Evolutionary conservation across 2,888 invertebrate species (phyloP).

Genomic region (Reticulitermes lucifugus): DNA sequence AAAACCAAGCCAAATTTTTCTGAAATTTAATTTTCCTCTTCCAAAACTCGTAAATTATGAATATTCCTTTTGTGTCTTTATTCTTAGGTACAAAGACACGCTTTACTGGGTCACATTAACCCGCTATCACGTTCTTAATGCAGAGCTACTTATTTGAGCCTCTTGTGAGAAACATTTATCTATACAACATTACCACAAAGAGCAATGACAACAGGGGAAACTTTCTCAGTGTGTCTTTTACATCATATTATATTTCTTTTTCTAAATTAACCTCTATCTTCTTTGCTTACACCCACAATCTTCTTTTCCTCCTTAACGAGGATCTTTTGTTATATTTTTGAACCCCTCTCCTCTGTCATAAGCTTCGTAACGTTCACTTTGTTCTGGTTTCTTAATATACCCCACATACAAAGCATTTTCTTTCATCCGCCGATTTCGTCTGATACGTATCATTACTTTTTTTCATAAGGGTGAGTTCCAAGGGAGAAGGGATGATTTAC

Average conservation of each 20-base stretch:
- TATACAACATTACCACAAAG: neutral
- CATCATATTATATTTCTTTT: slow-evolving; percentile 19
- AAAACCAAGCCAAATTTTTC: too few species aligned
- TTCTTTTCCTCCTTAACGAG: slow-evolving; percentile 2
- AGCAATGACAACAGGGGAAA: neutral
- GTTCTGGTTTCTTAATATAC: neutral
- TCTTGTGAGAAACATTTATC: neutral
- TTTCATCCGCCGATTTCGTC: slow-evolving; percentile 22
- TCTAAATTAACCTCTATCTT: slow-evolving; percentile 39
- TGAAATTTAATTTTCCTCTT: neutral
- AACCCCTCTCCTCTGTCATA: neutral
- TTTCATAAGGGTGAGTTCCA: slow-evolving; percentile 22
- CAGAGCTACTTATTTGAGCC: too few species aligned
- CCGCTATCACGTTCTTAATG: neutral
- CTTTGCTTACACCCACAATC: neutral
- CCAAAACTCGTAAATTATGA: neutral
- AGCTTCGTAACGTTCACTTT: neutral
- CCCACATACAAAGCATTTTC: slow-evolving; percentile 3
- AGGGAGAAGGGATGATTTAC: neutral
- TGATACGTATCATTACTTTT: slow-evolving; percentile 36
- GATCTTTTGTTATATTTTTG: slow-evolving; percentile 15
- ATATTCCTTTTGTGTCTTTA: neutral
- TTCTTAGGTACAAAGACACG: neutral
- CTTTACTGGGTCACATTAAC: neutral
- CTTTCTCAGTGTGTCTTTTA: slow-evolving; percentile 9